A percentile compares a stretch with the other conserved stretches of the same genome.
phyloP scores from a whole-genome alignment of 2,888 invertebrate species.

The Oxytorus armatus region DNA sequence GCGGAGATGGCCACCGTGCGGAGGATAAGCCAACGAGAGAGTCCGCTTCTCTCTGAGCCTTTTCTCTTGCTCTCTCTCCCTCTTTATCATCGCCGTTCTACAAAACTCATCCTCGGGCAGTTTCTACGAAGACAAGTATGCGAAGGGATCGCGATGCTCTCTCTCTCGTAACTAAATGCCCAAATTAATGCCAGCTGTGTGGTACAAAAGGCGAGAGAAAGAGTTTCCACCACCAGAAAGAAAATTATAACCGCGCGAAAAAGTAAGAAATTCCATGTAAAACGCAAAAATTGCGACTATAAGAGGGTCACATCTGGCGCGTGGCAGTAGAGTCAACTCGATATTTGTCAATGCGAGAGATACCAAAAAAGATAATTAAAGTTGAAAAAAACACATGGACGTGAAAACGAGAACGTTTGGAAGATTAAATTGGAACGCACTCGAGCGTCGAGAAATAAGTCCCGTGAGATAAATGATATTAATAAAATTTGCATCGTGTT shows the following conservation, averaged over 20 bases:
- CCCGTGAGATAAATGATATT: conserved; percentile 25
- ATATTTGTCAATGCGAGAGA: too few species aligned
- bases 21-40: conserved; percentile 8
- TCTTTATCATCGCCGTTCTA: conserved; percentile 46
- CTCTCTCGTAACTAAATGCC: conserved; percentile 65
- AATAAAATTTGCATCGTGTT: conserved; percentile 50
- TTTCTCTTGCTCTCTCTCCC: conserved; percentile 7
- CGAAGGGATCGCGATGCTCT: conserved; percentile 21
- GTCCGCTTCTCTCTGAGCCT: conserved; percentile 25
- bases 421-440: conserved; percentile 17
- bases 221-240: not conserved
- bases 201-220: conserved; percentile 2
- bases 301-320: too few species aligned
- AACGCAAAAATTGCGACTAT: too few species aligned
- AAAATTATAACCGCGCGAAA: too few species aligned
- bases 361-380: too few species aligned
- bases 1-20: conserved; percentile 1
- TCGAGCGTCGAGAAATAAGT: conserved; percentile 26
- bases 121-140: conserved; percentile 33
- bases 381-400: not conserved
- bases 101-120: conserved; percentile 61
- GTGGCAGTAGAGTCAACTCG: too few species aligned
- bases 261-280: too few species aligned
- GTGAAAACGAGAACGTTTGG: not conserved
- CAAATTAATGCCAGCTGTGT: conserved; percentile 66